These are phyloP conservation scores for Pachyrhynchus sulphureomaculatus DNA, from an alignment of 1,140 invertebrate genomes.

Conservation along the genomic window DNA sequence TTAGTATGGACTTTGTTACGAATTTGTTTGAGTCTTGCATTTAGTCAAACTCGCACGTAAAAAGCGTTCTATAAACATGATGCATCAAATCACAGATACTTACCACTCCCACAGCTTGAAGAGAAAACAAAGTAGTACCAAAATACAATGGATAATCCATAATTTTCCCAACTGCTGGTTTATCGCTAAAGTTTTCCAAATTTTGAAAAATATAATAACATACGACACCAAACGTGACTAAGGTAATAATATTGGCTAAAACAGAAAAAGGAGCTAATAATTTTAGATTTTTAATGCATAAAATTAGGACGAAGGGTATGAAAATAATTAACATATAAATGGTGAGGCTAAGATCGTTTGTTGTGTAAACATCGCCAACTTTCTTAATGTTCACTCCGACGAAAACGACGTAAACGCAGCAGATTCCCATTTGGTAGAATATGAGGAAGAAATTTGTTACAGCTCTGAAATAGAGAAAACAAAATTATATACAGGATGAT, in stretches of 20 bases:
- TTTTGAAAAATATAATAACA: constrained; percentile 70
- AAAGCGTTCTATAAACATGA: no score
- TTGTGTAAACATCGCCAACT: constrained; percentile 57
- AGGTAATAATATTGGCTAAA: constrained; percentile 68
- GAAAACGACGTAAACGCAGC: constrained; percentile 86
- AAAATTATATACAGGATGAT: no score
- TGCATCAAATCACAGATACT: no score
- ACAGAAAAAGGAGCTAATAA: constrained; percentile 73
- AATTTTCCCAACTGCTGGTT: constrained; percentile 55
- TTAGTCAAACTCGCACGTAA: no score
- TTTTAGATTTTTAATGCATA: constrained; percentile 72
- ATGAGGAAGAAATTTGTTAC: constrained; percentile 71
- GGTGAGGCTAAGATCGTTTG: constrained; percentile 38
- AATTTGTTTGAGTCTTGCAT: no score
- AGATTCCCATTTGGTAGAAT: constrained; percentile 83
- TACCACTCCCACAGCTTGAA: constrained; percentile 86
- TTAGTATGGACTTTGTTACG: no score
- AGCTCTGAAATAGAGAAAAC: constrained; percentile 51
- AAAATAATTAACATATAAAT: constrained; percentile 61
- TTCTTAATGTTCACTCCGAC: constrained; percentile 71
- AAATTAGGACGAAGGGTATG: constrained; percentile 67
- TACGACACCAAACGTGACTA: constrained; percentile 65
- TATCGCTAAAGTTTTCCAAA: constrained; percentile 59
- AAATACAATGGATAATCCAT: constrained; percentile 68
- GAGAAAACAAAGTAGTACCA: constrained; percentile 82